A percentile compares a stretch with the other conserved stretches of the same genome.
phyloP scores from a whole-genome alignment of 2,797 vertebrate species.

The Tenualosa ilisha region DNA sequence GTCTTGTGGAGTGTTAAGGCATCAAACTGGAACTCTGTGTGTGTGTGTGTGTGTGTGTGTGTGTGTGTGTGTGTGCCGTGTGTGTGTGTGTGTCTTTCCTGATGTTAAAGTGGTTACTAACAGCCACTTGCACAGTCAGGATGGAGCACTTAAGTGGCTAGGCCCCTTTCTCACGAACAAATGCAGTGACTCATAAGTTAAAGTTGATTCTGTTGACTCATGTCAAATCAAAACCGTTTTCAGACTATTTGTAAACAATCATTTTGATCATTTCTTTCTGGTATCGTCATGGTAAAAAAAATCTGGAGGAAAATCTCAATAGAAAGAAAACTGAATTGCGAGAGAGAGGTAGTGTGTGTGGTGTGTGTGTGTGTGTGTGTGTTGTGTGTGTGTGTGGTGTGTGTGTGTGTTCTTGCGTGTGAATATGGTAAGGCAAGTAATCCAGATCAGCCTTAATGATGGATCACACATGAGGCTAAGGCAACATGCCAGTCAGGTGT shows the following conservation, averaged over 20 bases:
- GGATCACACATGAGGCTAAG: neutral
- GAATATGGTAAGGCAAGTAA: neutral
- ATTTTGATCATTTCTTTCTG: neutral
- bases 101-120: too few relatives aligned
- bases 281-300: neutral
- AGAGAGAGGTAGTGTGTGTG: neutral
- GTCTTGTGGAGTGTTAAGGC: neutral
- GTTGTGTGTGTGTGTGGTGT: neutral
- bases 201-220: neutral
- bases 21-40: neutral
- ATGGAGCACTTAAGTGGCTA: too few relatives aligned
- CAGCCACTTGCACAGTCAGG: too few relatives aligned
- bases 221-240: neutral
- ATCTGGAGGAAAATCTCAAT: neutral
- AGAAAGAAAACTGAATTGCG: neutral
- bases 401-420: neutral
- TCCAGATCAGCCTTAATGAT: slow-evolving; percentile 7
- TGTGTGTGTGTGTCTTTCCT: neutral
- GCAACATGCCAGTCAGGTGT: neutral
- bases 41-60: slow-evolving; percentile 18
- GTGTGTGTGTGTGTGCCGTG: slow-evolving; percentile 25
- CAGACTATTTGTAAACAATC: neutral
- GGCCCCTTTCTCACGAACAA: neutral
- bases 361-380: neutral
- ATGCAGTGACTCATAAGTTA: neutral